These are phyloP conservation scores for Ophion costatus DNA, from an alignment of 2,888 invertebrate genomes.

Conservation along the genomic window DNA sequence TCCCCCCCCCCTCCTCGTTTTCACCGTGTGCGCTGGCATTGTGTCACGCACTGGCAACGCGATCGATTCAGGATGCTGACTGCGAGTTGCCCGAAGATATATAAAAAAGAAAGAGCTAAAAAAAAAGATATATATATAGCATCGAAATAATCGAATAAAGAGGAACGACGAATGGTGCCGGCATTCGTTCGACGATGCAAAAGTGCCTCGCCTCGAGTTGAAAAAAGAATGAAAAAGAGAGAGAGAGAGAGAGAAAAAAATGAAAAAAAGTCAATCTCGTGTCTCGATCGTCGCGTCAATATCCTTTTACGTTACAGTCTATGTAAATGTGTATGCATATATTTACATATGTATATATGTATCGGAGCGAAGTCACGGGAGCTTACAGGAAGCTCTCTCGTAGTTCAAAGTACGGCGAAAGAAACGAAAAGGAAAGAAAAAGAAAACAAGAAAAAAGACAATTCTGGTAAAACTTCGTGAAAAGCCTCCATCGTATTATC, in stretches of 20 bases:
- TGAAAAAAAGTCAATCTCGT: constrained; percentile 17
- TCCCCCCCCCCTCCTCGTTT: constrained; percentile 6
- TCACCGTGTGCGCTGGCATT: constrained; percentile 26
- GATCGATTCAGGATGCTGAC: constrained; percentile 49
- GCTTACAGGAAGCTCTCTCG: constrained; percentile 32
- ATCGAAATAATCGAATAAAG: neutral
- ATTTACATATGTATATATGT: constrained; percentile 62
- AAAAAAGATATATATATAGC: neutral
- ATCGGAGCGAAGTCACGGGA: constrained; percentile 57
- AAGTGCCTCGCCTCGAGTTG: neutral
- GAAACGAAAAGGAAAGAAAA: constrained; percentile 12
- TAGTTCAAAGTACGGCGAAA: constrained; percentile 15
- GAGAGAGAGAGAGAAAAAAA: too few species aligned
- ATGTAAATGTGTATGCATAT: constrained; percentile 59
- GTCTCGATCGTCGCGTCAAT: constrained; percentile 57
- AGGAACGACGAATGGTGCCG: neutral
- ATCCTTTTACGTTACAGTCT: constrained; percentile 54
- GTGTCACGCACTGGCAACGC: constrained; percentile 36
- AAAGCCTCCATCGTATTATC: constrained; percentile 27
- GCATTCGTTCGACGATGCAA: neutral
- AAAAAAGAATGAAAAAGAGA: too few species aligned
- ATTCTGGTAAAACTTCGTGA: neutral
- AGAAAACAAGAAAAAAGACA: neutral
- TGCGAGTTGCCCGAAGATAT: neutral
- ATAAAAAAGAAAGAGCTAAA: constrained; percentile 4